Evolutionary conservation across 2,113 vertebrate species (phyloP), one percentile per base, ranked within the genome.

Genomic region (Laticauda laticaudata): DNA sequence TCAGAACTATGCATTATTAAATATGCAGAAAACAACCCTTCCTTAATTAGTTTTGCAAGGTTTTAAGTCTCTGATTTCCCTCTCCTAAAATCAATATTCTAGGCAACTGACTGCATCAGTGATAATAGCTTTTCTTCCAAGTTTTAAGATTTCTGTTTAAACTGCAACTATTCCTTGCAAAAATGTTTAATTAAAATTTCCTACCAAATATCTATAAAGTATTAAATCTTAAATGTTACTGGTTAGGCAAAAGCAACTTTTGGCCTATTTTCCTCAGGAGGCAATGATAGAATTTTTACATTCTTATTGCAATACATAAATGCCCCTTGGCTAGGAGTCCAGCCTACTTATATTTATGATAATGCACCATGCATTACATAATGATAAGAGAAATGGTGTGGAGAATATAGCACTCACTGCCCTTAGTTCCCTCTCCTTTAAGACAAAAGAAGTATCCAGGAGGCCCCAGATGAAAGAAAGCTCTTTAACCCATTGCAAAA

Each of bases 311-410:
- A 0, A 7, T 88, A 48, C 2, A 45, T 87, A 95, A 95, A 94
- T 91, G 93, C 95, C 96, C 90, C 7, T 48, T 90, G 39, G 91
- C 0, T 0, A 91, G 0, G n/a, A 91, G 94, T 94, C 93, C 95
- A 90, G 93, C 92, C 94, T 93, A 94, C 95, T 95, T 95, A 94
- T 96, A 97, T 96, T 95, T 94, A 96, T 94, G 95, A 93, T 89
- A 88, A 91, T 55, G 94, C 88, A 85, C 91, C 18, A 92, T 89
- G 95, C 94, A 93, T 94, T 95, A 94, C 94, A 93, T 94, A 94
- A 95, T 69, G 92, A 88, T 92, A 0, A 95, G 94, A 1, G 0
- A 10, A 93, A 92, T 93, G 93, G 95, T 93, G 90, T 0, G 0
- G 92, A 86, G 86, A 92, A 39, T 91, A 69, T 14, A 69, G 29